phyloP scores from a whole-genome alignment of 92 coral and sea anemone species.

The Montipora capitata region DNA sequence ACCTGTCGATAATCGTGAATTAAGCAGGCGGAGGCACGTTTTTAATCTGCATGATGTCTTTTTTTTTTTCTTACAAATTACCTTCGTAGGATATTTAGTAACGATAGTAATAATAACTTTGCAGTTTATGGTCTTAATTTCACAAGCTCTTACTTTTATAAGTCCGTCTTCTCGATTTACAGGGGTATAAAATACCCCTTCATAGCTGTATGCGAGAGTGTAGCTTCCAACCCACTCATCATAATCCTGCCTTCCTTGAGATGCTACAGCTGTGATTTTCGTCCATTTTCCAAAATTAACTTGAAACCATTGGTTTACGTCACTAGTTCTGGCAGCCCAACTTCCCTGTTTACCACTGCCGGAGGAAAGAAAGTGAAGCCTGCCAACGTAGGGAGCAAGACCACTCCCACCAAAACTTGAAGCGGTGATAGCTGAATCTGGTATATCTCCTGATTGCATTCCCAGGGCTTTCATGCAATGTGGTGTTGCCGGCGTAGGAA shows the following conservation, averaged over 20 bases:
- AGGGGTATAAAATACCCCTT: conserved; percentile 3
- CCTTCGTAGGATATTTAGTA: too few relatives aligned
- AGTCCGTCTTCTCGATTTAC: background rate
- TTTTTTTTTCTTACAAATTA: too few relatives aligned
- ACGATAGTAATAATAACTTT: background rate
- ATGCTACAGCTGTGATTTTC: conserved; percentile 11
- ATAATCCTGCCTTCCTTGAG: conserved; percentile 27
- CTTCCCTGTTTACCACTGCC: conserved; percentile 41
- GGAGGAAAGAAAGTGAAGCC: conserved; percentile 25
- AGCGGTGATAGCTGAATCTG: conserved; percentile 27
- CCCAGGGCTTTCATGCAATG: conserved; percentile 34
- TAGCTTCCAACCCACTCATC: conserved; percentile 15
- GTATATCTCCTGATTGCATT: conserved; percentile 25
- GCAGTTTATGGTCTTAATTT: too few relatives aligned
- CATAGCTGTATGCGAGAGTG: conserved; percentile 8
- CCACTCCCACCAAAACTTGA: background rate
- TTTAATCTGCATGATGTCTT: too few relatives aligned
- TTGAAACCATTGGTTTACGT: conserved; percentile 25
- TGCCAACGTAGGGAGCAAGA: conserved; percentile 10
- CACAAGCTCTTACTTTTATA: conserved; percentile 14
- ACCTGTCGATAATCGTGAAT: too few relatives aligned
- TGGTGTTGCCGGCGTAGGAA: conserved; percentile 13
- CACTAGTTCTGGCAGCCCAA: conserved; percentile 8
- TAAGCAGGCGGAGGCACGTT: too few relatives aligned
- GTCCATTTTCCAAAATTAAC: conserved; percentile 31